A percentile compares a stretch with the other conserved stretches of the same genome.
Evolutionary conservation across 1,140 invertebrate genomes (phyloP).

Genomic region (Drosophila trapezifrons): DNA sequence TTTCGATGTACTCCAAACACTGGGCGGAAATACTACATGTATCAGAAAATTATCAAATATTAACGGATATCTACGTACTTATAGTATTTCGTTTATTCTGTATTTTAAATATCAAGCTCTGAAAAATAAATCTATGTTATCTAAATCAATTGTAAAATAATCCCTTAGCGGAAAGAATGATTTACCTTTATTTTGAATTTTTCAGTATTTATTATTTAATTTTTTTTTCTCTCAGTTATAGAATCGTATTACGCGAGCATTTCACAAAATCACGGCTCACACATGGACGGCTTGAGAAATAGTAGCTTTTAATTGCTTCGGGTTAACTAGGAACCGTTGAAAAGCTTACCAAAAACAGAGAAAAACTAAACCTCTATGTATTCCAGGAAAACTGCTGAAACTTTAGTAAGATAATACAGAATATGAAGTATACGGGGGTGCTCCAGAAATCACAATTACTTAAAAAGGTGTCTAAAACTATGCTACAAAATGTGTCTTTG

Average conservation of each 20-base stretch:
- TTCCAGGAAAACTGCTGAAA: neutral
- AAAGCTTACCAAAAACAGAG: neutral
- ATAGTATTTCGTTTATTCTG: too few species aligned
- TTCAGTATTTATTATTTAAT: too few species aligned
- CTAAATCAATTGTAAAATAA: too few species aligned
- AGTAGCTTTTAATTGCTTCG: conserved; percentile 31
- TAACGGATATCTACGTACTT: neutral
- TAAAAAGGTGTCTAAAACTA: too few species aligned
- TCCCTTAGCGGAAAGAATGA: too few species aligned
- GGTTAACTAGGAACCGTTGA: neutral
- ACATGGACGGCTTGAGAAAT: neutral
- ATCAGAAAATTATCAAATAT: neutral
- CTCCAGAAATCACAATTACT: too few species aligned
- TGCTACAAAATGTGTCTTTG: too few species aligned
- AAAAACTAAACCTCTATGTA: neutral
- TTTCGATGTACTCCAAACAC: neutral
- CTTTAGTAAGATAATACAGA: neutral
- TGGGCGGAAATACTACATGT: neutral
- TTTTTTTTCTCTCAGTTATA: neutral
- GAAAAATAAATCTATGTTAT: too few species aligned
- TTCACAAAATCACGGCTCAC: conserved; percentile 1
- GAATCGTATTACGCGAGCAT: neutral
- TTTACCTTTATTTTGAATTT: too few species aligned
- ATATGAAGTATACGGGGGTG: neutral
- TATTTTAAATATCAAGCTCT: too few species aligned